Evolutionary conservation across 2,888 invertebrate species (phyloP), one percentile per base, ranked within the genome.

Genomic region (Toxonevra muliebris): DNA sequence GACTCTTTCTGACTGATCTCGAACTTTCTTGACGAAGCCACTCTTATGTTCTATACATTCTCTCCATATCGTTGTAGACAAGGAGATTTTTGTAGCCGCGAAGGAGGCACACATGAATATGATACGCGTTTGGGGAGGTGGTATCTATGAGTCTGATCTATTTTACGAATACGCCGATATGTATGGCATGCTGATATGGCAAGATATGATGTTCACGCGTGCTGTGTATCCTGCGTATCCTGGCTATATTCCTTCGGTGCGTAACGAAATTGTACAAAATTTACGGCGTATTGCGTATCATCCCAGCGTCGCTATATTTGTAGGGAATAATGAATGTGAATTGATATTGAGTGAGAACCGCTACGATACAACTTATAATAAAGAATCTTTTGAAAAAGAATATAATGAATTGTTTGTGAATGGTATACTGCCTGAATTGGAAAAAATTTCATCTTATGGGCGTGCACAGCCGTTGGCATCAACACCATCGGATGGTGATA

Each of bases 61-160:
- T 30, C 48, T 13, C 4, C 8, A 2, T 1, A 30, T 20, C 3
- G 43, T 61, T 75, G 1, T 74, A 86, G 88, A 94, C 63, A 85
- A 88, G 43, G 85, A 88, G 71, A 85, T 96, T 1, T 82, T 97
- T 43, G 80, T 84, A 64, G 90, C 93, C 0, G 92, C 92, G 0
- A 89, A 88, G 73, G 89, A 91, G 11, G 90, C 92, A 0, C 90
- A 97, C 80, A 96, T 97, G 93, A 94, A 95, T 78, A 94, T 95
- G 91, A 85, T 98, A 13, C 88, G 98, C n/a, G 94, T 98, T 1
- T 98, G 98, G 98, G 98, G 98, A 40, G 98, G 98, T n/a, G 98
- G 97, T 0, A 87, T 95, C 0, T 99, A 98, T 79, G 98, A 98
- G 81, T 91, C 92, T 0, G 94, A 98, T 75, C 88, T 89, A 68